Conservation (phyloP, 2,113 vertebrate species). For the Panthera tigris region DNA sequence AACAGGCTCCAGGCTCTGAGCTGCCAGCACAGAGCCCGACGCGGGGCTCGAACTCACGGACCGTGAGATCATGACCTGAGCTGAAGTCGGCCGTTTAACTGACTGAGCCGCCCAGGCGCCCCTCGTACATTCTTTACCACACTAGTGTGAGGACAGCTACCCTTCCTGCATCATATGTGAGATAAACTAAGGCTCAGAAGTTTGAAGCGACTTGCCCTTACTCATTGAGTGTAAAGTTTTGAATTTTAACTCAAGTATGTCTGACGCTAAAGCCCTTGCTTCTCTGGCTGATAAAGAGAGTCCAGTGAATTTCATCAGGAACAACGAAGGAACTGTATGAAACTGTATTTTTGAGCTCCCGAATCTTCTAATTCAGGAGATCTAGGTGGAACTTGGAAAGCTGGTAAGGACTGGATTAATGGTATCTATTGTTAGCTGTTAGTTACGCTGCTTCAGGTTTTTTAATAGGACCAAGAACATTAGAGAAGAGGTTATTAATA, state of each 20-base stretch:
- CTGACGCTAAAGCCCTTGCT: not conserved
- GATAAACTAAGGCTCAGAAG: not conserved
- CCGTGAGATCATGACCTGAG: too few relatives aligned
- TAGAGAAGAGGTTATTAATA: constrained; percentile 71
- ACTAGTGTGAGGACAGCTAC: not conserved
- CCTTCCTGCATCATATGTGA: not conserved
- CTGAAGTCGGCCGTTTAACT: too few relatives aligned
- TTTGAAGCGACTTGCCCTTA: not conserved
- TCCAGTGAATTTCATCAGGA: constrained; percentile 51
- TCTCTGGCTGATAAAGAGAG: not conserved
- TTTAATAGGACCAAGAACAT: constrained; percentile 67
- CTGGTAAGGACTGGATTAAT: constrained; percentile 47
- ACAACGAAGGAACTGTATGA: constrained; percentile 36
- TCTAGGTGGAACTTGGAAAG: constrained; percentile 18
- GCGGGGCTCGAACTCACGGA: too few relatives aligned
- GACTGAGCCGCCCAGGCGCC: too few relatives aligned
- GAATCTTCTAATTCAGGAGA: constrained; percentile 17
- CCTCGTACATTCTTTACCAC: not conserved
- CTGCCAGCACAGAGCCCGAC: too few relatives aligned
- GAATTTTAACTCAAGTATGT: constrained; percentile 29
- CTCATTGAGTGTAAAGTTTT: not conserved
- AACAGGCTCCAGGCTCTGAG: too few relatives aligned
- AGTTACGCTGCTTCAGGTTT: constrained; percentile 62
- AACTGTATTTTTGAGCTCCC: constrained; percentile 35
- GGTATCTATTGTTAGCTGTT: constrained; percentile 66